A percentile compares a stretch with the other conserved stretches of the same genome.
Conservation (phyloP, 1,140 invertebrate genomes). For the Orius insidiosus region DNA sequence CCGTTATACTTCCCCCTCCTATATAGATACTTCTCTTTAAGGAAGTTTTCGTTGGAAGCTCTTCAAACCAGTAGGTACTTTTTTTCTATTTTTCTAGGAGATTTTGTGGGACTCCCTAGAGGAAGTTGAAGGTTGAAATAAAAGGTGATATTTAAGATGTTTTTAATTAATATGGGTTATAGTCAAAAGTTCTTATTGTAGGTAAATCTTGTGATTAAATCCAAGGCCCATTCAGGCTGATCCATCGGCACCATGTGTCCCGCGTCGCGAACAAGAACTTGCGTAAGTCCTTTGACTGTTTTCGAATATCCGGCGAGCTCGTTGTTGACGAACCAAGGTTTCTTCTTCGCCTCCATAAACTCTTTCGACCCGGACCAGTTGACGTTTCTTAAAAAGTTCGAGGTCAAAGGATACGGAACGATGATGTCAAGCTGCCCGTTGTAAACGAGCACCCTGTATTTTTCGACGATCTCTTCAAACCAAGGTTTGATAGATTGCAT, state of each 20-base stretch:
- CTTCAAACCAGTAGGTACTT: no score
- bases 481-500: conserved; percentile 66
- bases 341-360: conserved; percentile 42
- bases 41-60: no score
- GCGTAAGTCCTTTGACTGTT: conserved; percentile 38
- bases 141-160: no score
- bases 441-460: conserved; percentile 56
- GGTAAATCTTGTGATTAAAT: conserved; percentile 61
- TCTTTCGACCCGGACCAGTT: conserved; percentile 44
- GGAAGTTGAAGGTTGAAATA: no score
- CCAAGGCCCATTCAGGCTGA: conserved; percentile 58
- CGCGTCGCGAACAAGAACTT: conserved; percentile 63
- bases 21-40: no score
- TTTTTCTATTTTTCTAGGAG: no score
- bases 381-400: conserved; percentile 40
- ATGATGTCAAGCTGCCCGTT: conserved; percentile 67
- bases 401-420: conserved; percentile 58
- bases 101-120: no score
- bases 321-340: conserved; percentile 15
- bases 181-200: conserved; percentile 42
- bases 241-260: conserved; percentile 72
- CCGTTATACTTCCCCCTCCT: no score
- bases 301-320: conserved; percentile 20
- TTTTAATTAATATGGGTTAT: no score
- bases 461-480: conserved; percentile 45